phyloP scores from a whole-genome alignment of 2,797 vertebrate genomes.

The Manis crassicaudata region DNA sequence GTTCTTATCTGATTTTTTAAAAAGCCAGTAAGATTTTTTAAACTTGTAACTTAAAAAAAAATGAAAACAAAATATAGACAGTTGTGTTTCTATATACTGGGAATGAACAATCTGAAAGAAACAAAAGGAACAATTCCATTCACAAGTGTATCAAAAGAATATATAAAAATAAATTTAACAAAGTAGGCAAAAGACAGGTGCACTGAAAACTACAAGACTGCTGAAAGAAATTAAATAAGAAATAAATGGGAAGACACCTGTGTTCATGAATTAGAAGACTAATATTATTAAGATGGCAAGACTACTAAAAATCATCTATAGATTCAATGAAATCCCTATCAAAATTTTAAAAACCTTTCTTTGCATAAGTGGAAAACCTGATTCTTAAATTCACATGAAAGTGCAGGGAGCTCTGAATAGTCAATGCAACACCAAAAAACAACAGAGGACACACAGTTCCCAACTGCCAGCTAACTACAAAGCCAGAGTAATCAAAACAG shows the following conservation, averaged over 20 bases:
- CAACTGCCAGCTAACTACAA: neutral
- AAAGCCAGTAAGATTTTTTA: neutral
- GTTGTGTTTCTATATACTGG: neutral
- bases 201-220: neutral
- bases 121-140: neutral
- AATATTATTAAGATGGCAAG: neutral
- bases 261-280: neutral
- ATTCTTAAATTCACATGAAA: neutral
- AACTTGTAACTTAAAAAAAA: neutral
- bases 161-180: slow-evolving; percentile 4
- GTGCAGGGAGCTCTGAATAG: neutral
- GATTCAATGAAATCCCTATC: neutral
- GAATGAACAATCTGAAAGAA: neutral
- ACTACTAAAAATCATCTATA: neutral
- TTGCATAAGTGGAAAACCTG: neutral
- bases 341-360: neutral
- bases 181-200: neutral
- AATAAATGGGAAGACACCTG: neutral
- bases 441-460: neutral
- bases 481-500: neutral
- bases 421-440: neutral
- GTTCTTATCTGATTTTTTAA: neutral
- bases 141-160: neutral
- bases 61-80: neutral
- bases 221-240: neutral